Conservation (phyloP, 37 sponge, comb jelly and placozoan genomes). For the Spongia lamella region DNA sequence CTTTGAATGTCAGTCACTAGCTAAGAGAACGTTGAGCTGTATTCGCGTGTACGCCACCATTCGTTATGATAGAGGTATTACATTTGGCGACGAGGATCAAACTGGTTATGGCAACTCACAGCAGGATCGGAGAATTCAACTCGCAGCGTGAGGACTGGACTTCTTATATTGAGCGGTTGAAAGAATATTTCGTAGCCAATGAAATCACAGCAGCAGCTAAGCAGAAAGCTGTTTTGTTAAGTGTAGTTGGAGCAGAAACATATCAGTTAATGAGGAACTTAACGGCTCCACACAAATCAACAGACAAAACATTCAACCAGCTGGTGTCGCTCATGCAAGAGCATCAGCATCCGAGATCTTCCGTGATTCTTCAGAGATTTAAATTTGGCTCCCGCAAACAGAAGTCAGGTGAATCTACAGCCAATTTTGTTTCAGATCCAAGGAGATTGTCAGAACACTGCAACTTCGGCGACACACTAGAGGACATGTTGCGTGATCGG, state of each 20-base stretch:
- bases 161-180: constrained; percentile 3
- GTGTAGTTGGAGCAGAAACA: constrained; percentile 6
- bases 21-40: too few relatives aligned
- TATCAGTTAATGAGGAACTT: constrained; percentile 11
- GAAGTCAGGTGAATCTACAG: background rate
- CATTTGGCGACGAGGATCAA: too few relatives aligned
- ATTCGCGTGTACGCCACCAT: too few relatives aligned
- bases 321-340: constrained; percentile 10
- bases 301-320: background rate
- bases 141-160: constrained; percentile 7
- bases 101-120: too few relatives aligned
- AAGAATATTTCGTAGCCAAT: constrained; percentile 19
- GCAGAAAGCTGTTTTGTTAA: constrained; percentile 7
- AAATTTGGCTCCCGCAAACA: background rate
- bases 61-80: too few relatives aligned
- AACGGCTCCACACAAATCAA: constrained; percentile 19
- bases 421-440: constrained; percentile 19
- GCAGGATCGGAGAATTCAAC: constrained; percentile 12
- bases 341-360: constrained; percentile 10
- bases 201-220: constrained; percentile 14
- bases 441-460: constrained; percentile 12
- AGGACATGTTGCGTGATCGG: constrained; percentile 36
- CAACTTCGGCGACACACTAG: constrained; percentile 20
- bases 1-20: too few relatives aligned
- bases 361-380: constrained; percentile 28